Conservation (phyloP, 2,888 invertebrate genomes). For the Pelosia muscerda region DNA sequence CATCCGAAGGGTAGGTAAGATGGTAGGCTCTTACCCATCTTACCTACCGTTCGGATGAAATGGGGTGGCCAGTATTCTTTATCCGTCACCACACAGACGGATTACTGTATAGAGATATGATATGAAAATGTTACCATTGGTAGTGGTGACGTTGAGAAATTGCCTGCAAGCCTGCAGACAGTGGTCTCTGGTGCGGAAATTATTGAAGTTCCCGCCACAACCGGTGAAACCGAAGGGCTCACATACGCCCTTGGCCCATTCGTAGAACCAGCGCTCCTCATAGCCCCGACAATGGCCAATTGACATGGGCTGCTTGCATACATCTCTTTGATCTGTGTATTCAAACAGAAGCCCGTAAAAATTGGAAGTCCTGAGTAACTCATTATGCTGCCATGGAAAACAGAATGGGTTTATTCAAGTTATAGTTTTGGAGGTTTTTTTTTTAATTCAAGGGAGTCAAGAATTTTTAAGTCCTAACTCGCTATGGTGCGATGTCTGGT, state of each 20-base stretch:
- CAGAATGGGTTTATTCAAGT: too few species aligned
- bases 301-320: conserved; percentile 88
- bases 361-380: not conserved
- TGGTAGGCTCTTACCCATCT: too few species aligned
- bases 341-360: not conserved
- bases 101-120: too few species aligned
- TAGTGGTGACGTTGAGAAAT: conserved; percentile 51
- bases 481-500: too few species aligned
- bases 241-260: conserved; percentile 90
- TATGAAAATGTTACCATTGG: conserved; percentile 31
- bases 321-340: conserved; percentile 69
- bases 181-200: conserved; percentile 91
- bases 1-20: too few species aligned
- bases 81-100: too few species aligned
- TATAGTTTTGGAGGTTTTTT: too few species aligned
- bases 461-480: too few species aligned
- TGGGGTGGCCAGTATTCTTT: too few species aligned
- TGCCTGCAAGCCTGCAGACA: conserved; percentile 89
- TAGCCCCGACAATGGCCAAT: conserved; percentile 93
- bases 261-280: conserved; percentile 94
- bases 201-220: conserved; percentile 96
- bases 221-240: conserved; percentile 95
- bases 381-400: too few species aligned
- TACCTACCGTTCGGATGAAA: too few species aligned
- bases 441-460: too few species aligned